Base-by-base conservation (phyloP, 2,888 invertebrate species). In the Orchesellides sinensis region DNA sequence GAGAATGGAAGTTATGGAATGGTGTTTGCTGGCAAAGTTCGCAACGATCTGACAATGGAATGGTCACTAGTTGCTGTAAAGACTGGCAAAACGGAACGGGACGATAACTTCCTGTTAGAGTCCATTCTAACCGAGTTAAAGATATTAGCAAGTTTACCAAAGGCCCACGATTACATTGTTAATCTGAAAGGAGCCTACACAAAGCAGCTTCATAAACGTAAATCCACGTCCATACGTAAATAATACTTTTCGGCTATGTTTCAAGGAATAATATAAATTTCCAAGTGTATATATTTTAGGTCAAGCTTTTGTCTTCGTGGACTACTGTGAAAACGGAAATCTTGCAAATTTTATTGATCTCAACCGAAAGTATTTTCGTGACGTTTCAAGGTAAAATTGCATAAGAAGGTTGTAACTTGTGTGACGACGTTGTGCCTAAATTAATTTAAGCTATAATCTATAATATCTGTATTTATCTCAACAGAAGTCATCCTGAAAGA, bases 181-280 rank as follows among this genome's bases (percentile, higher is more conserved):
- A 82, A 82, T 70, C 70, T 82, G 23, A 68, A 23, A 25, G 82
- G 73, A 63, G 82, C 82, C 10, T 82, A 69, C 17, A 82, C 74
- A 14, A 75, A 69, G 35, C 10, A 27, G 10, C 40, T 82, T 25
- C 65, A 79, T 29, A 65, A 79, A 65, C 69, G 79, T 79, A 47
- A 56, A 63, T 59, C 52, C 14, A 21, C 21, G 56, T 56, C 14
- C 21, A 3, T 4, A 32, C 32, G 10, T 6, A 5, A 32, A 10
- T 32, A 32, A 6, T 5, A 32, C 10, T 6, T 32, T 32, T 32
- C 10, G 10, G 32, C 10, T 32, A 32, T 32, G 32, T 32, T 6
- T 5, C 6, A 6, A 32, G 32, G 6, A 32, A 32, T 32, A 32
- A n/a, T n/a, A n/a, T n/a, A n/a, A n/a, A n/a, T n/a, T n/a, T n/a